Conservation (phyloP, 2,888 invertebrate species). For the Sinhomidia bicolor region DNA sequence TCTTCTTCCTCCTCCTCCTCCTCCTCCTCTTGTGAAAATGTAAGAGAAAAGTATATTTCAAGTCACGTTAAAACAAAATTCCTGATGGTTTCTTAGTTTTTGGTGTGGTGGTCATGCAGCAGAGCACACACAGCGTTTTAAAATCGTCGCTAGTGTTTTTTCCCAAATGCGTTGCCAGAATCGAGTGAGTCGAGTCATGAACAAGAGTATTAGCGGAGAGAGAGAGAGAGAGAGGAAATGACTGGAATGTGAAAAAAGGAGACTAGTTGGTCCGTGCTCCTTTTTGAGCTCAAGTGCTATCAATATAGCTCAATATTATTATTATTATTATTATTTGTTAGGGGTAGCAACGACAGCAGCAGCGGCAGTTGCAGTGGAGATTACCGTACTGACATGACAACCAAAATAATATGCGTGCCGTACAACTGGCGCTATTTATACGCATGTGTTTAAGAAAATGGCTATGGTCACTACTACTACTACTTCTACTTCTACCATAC, state of each 20-base stretch:
- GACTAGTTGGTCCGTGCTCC: neutral
- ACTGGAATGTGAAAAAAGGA: constrained; percentile 24
- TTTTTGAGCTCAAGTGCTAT: neutral
- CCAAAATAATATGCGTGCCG: neutral
- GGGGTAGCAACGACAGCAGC: neutral
- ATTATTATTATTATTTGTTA: neutral
- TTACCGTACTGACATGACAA: neutral
- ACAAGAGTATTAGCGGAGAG: neutral
- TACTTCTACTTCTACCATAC: neutral
- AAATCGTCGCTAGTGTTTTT: neutral
- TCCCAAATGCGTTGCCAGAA: neutral
- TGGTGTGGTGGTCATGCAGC: neutral
- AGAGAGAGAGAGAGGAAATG: constrained; percentile 6
- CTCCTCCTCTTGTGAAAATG: too few relatives aligned
- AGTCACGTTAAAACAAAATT: neutral
- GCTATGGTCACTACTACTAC: neutral
- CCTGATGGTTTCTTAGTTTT: neutral
- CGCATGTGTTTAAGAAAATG: too few relatives aligned
- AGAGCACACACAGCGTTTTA: neutral
- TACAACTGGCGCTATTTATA: too few relatives aligned
- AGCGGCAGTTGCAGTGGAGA: neutral
- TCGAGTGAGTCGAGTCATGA: too few relatives aligned
- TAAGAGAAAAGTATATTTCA: neutral
- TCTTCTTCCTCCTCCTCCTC: too few relatives aligned
- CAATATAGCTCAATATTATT: neutral